Evolutionary conservation across 2,113 vertebrate genomes (phyloP).

Genomic region (Excalfactoria chinensis): DNA sequence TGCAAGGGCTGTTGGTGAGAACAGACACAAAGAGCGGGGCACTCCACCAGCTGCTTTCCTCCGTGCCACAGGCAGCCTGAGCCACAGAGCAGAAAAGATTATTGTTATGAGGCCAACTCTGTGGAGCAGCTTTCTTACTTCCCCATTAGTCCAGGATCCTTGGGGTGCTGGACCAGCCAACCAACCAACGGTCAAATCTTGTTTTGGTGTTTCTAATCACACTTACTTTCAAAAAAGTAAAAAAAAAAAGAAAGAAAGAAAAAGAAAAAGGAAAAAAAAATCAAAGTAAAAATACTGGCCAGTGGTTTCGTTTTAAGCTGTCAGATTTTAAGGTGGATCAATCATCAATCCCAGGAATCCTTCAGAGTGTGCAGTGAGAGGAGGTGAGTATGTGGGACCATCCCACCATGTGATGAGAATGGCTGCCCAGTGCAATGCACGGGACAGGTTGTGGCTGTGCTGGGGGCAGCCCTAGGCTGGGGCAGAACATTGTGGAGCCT

Average conservation of each 20-base stretch:
- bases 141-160: neutral
- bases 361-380: neutral
- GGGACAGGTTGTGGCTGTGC: no score
- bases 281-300: neutral
- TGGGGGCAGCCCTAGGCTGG: neutral
- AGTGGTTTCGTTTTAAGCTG: neutral
- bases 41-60: conserved; percentile 26
- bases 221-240: neutral
- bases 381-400: neutral
- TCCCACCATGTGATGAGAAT: neutral
- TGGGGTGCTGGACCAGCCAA: neutral
- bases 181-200: neutral
- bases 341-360: neutral
- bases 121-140: neutral
- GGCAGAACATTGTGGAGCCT: neutral
- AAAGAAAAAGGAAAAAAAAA: no score
- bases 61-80: neutral
- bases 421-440: neutral
- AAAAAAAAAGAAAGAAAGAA: neutral
- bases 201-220: neutral
- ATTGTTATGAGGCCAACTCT: rapidly evolving
- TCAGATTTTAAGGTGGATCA: conserved; percentile 2
- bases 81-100: neutral
- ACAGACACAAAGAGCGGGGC: neutral
- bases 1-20: conserved; percentile 6